phyloP scores from a whole-genome alignment of 2,888 invertebrate species.

The Hymenopus coronatus region DNA sequence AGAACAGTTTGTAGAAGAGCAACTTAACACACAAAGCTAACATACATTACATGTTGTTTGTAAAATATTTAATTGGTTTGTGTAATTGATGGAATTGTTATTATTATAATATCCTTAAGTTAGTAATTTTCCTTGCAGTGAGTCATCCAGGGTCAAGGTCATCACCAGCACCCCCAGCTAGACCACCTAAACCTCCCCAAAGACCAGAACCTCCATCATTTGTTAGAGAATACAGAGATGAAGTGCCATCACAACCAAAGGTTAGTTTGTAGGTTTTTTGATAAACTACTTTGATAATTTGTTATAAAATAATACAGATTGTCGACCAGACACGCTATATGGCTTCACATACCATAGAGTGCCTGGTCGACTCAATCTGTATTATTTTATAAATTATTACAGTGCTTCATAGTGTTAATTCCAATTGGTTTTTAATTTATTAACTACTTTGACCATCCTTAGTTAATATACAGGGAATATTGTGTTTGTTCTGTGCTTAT shows the following conservation, averaged over 20 bases:
- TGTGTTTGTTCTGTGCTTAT: neutral
- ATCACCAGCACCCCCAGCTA: slow-evolving; percentile 9
- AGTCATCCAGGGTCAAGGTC: slow-evolving; percentile 7
- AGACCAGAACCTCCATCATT: slow-evolving; percentile 21
- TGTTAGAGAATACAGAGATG: slow-evolving; percentile 21
- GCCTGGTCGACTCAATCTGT: too few relatives aligned
- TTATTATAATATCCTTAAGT: neutral
- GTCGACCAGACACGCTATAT: too few relatives aligned
- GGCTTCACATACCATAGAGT: too few relatives aligned
- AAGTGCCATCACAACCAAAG: neutral
- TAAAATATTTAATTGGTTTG: too few relatives aligned
- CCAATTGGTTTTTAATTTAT: too few relatives aligned
- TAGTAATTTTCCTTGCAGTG: neutral
- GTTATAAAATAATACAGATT: too few relatives aligned
- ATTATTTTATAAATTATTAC: too few relatives aligned
- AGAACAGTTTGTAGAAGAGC: too few relatives aligned
- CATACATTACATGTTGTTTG: too few relatives aligned
- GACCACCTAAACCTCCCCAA: slow-evolving; percentile 21
- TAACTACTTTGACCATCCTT: neutral
- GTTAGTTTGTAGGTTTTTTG: neutral
- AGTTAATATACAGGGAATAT: neutral
- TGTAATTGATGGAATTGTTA: neutral
- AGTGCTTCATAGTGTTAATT: too few relatives aligned
- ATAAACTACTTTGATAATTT: too few relatives aligned
- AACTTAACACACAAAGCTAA: too few relatives aligned